Evolutionary conservation across 92 coral and sea anemone species (phyloP).

Genomic region (Porites evermanni): DNA sequence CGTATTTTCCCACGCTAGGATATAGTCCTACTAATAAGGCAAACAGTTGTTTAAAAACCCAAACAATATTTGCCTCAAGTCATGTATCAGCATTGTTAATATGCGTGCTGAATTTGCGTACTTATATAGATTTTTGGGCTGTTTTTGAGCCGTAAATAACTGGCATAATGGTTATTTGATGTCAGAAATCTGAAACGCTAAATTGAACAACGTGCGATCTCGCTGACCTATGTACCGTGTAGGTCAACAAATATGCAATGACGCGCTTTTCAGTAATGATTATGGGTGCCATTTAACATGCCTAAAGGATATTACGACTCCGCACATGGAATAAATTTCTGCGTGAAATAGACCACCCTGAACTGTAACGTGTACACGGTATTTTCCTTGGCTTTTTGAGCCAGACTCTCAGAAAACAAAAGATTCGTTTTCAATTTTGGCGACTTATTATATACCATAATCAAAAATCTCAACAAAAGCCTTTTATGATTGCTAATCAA

Average conservation of each 20-base stretch:
- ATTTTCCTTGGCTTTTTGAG: conserved; percentile 2
- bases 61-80: conserved; percentile 26
- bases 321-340: conserved; percentile 55
- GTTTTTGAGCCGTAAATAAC: conserved; percentile 12
- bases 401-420: conserved; percentile 13
- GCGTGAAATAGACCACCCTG: conserved; percentile 37
- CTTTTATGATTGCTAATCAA: not conserved
- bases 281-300: conserved; percentile 4
- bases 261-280: conserved; percentile 10
- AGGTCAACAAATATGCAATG: conserved; percentile 1
- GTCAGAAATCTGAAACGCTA: conserved; percentile 31
- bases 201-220: conserved; percentile 31
- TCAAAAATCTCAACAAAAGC: not conserved
- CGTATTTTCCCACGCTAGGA: conserved; percentile 51
- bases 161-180: not conserved
- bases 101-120: not conserved
- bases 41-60: conserved; percentile 28
- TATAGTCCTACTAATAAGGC: conserved; percentile 28
- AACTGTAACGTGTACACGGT: conserved; percentile 2
- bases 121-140: conserved; percentile 20
- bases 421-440: not conserved
- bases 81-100: conserved; percentile 12
- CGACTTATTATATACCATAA: conserved; percentile 26
- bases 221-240: not conserved
- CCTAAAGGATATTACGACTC: not conserved